Evolutionary conservation across 2,797 vertebrate genomes (phyloP).

Genomic region (Chloroceryle inda): DNA sequence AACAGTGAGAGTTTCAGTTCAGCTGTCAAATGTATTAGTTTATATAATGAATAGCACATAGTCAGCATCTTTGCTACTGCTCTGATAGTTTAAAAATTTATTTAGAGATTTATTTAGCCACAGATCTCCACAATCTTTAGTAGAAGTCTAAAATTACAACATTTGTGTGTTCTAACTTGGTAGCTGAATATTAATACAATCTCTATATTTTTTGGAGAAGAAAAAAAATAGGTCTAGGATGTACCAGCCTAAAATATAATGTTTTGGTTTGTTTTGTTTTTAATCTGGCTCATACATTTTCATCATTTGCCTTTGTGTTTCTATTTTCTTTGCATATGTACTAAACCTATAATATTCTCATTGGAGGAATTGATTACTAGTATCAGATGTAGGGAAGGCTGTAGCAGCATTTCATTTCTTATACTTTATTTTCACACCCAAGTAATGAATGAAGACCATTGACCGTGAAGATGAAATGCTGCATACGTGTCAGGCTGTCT

Average conservation of each 20-base stretch:
- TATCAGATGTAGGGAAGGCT: slow-evolving; percentile 26
- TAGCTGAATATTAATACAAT: neutral
- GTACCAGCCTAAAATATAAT: neutral
- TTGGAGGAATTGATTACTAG: neutral
- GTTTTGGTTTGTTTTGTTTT: neutral
- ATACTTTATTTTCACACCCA: slow-evolving; percentile 47
- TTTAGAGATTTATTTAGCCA: slow-evolving; percentile 37
- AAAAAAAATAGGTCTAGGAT: neutral
- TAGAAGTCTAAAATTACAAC: slow-evolving; percentile 3
- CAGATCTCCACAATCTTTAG: neutral
- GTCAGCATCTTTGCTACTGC: slow-evolving; percentile 63
- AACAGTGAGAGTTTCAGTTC: slow-evolving; percentile 58
- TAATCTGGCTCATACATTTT: neutral
- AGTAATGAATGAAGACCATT: slow-evolving; percentile 48
- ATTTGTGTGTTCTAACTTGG: neutral
- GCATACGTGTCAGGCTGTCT: slow-evolving; percentile 42
- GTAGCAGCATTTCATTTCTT: slow-evolving; percentile 33
- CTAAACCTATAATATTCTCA: neutral
- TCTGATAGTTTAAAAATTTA: slow-evolving; percentile 33
- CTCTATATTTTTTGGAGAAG: neutral
- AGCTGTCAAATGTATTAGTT: slow-evolving; percentile 54
- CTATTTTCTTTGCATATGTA: neutral
- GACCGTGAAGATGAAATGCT: slow-evolving; percentile 49
- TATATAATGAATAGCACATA: slow-evolving; percentile 18
- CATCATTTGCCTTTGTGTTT: neutral